phyloP scores from a whole-genome alignment of 2,113 vertebrate genomes.

The Rhegmatorhina hoffmannsi region DNA sequence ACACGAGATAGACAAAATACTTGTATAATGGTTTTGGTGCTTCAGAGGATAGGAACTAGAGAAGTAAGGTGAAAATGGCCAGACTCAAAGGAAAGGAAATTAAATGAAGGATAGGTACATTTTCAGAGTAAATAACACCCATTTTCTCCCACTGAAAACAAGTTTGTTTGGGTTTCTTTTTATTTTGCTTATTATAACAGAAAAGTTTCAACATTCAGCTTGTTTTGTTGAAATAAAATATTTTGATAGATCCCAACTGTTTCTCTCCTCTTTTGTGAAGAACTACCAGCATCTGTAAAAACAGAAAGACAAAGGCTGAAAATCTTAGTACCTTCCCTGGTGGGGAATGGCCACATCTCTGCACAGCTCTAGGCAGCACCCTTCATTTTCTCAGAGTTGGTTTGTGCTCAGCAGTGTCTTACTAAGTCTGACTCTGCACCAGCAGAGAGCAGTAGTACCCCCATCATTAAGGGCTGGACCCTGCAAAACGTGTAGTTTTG shows the following conservation, averaged over 20 bases:
- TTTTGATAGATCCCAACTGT: background rate
- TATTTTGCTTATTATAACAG: background rate
- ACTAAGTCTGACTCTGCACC: background rate
- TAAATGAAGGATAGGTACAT: background rate
- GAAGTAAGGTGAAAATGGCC: background rate
- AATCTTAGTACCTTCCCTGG: background rate
- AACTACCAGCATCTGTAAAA: background rate
- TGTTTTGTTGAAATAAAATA: background rate
- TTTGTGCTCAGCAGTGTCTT: background rate
- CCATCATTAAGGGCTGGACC: background rate
- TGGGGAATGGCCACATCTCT: background rate
- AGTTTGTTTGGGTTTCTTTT: background rate
- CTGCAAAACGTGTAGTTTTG: background rate
- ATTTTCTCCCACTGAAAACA: background rate
- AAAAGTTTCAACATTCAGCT: background rate
- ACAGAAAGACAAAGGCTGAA: background rate
- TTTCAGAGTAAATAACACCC: background rate
- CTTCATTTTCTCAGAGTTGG: background rate
- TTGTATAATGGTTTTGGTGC: background rate
- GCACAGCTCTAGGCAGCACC: background rate
- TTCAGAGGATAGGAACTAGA: background rate
- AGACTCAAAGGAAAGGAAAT: background rate
- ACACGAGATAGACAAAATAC: background rate
- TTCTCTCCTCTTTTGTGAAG: background rate
- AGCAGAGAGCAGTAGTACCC: slow-evolving; percentile 5